Base-by-base conservation (phyloP, 2,888 invertebrate species). In the Heteromurus nitidus region DNA sequence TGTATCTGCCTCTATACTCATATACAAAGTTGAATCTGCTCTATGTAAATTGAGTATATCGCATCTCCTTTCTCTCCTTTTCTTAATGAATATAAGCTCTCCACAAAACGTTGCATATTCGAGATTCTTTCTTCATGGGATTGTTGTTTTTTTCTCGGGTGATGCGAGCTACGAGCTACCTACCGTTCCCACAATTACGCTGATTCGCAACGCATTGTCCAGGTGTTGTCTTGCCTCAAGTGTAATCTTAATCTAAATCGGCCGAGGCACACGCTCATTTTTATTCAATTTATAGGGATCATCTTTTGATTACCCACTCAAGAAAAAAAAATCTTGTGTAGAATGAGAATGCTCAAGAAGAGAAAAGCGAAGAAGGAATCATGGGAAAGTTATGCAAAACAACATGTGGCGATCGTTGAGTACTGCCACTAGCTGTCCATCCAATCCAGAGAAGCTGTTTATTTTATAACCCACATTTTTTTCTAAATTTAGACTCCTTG, bases 201-300 rank as follows among this genome's bases (percentile, higher is more conserved):
- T 80, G 64, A 73, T 80, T 72, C 67, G 67, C 80, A 72, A 72
- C 58, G 44, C 72, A 80, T 80, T 80, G 72, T 73, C 80, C 80
- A 80, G 80, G 80, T 80, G 80, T 80, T 80, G 80, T 73, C 31
- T 73, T 80, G 73, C 72, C 73, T 65, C 73, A 73, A 67, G 80
- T 65, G 72, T 58, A 80, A 72, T 72, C 79, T 60, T 65, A 79
- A 79, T 73, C 80, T 80, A 80, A 80, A 80, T 80, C 80, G 80
- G 72, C 58, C 60, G 65, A 67, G 80, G 80, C 80, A 80, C 80
- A 80, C 80, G 80, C 80, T 80, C 80, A 80, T 80, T 80, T 80
- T 80, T 80, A 80, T 80, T 80, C 80, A 80, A 80, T 80, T 80
- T 80, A 80, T 67, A 65, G 55, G 79, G 80, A 72, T 55, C 53